phyloP scores from a whole-genome alignment of 1,140 invertebrate species.

The Lucilia sericata region DNA sequence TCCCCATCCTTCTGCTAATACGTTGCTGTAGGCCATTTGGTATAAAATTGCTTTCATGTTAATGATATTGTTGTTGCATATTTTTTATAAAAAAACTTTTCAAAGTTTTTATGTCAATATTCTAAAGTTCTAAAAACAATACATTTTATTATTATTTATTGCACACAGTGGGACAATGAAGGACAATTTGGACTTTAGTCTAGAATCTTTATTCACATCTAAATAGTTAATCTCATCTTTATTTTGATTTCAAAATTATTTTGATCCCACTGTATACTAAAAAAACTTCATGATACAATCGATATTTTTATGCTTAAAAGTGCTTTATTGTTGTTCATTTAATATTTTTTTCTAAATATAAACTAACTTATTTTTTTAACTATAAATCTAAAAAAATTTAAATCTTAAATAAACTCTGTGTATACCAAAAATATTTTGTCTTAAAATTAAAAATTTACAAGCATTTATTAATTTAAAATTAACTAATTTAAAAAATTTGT shows the following conservation, averaged over 20 bases:
- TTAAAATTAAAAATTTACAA: conserved; percentile 18
- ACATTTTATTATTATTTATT: background rate
- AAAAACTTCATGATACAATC: too few species aligned
- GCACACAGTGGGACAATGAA: background rate
- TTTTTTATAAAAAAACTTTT: background rate
- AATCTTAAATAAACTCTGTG: background rate
- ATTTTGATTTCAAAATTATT: too few species aligned
- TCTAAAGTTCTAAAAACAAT: background rate
- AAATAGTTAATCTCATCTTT: too few species aligned
- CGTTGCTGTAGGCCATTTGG: conserved; percentile 2
- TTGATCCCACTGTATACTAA: too few species aligned
- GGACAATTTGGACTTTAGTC: too few species aligned
- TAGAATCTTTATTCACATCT: too few species aligned
- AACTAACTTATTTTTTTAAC: background rate
- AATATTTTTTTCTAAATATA: background rate
- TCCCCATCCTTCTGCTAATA: background rate
- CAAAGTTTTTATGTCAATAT: background rate
- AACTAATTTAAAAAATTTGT: background rate
- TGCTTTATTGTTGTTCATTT: background rate
- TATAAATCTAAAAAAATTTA: background rate
- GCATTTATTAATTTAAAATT: conserved; percentile 1
- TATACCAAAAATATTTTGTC: background rate
- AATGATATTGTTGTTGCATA: background rate
- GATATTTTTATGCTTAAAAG: background rate
- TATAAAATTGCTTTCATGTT: conserved; percentile 18